phyloP scores from a whole-genome alignment of 2,797 vertebrate genomes.

The Peromyscus eremicus region DNA sequence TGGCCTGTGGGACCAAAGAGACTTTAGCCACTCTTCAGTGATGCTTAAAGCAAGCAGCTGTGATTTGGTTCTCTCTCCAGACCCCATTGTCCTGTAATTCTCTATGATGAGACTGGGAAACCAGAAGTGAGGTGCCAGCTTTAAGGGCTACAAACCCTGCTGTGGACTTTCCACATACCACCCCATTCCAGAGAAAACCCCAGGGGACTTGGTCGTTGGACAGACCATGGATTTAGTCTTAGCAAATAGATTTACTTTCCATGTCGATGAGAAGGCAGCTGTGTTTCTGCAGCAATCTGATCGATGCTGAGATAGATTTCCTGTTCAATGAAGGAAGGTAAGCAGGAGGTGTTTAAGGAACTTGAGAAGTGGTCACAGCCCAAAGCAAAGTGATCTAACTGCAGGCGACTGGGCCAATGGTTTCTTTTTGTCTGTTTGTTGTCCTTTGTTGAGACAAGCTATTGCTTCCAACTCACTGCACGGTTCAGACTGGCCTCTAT shows the following conservation, averaged over 20 bases:
- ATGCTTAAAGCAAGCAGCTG: not conserved
- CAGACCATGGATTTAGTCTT: not conserved
- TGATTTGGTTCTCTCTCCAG: rapidly evolving
- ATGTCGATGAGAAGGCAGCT: not conserved
- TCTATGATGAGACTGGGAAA: rapidly evolving
- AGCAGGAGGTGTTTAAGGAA: constrained; percentile 36
- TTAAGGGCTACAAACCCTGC: not conserved
- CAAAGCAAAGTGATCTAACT: constrained; percentile 43
- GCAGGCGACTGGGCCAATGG: not conserved
- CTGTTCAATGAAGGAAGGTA: constrained; percentile 57
- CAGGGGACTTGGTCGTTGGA: not conserved
- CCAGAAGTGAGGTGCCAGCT: rapidly evolving
- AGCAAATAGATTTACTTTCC: not conserved
- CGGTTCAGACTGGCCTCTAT: not conserved
- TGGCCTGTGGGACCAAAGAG: not conserved
- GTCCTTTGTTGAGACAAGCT: not conserved
- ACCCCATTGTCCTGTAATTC: rapidly evolving
- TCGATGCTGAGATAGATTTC: constrained; percentile 41
- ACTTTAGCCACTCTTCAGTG: rapidly evolving
- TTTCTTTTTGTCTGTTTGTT: not conserved
- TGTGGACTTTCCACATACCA: rapidly evolving
- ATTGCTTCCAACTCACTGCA: not conserved
- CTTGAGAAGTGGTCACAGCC: constrained; percentile 12
- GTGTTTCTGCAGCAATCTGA: not conserved
- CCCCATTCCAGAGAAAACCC: not conserved